Base-by-base conservation (phyloP, 2,797 vertebrate species). In the Heterohyrax brucei region DNA sequence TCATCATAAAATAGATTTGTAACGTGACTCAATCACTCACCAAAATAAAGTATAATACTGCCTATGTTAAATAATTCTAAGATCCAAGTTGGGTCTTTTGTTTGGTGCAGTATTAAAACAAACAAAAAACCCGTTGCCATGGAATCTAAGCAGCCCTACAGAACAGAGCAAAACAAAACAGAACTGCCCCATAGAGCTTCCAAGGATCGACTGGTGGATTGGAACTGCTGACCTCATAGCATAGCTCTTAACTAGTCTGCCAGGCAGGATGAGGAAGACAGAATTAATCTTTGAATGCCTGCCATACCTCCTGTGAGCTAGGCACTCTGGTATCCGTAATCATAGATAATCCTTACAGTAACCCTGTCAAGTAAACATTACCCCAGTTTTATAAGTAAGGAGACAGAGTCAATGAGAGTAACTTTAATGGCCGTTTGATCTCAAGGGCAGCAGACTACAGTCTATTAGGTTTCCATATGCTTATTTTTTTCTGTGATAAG, bases 11-110 rank as follows among this genome's bases (percentile, higher is more conserved):
- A 92, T 95, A 91, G 94, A 88, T 64, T 30, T 96, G 75, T 89
- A 73, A 96, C 50, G 5, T 48, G 44, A 92, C n/a, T 44, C 61
- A 89, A n/a, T 66, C 79, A 44, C 22, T 59, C 56, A 73, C 77
- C 44, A 76, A 96, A 97, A 97, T 96, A 96, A 97, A 96, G 66
- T 83, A 76, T 80, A 53, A 53, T 70, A 50, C 75, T 92, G 5
- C 82, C 61, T 88, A 26, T 93, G 81, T 87, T 70, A 83, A 79
- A 77, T 87, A 76, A 91, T 93, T 73, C 70, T 91, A 88, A 95
- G 39, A 70, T 88, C 48, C 86, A 86, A 93, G 79, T 93, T 95
- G 95, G 21, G 80, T 94, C 96, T 93, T 66, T 87, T 87, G 86
- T 93, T 87, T 91, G 84, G 73, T 93, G 86, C 62, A 89, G 78